Evolutionary conservation across 2,797 vertebrate species (phyloP).

Genomic region (Paramormyrops hopkinsi): DNA sequence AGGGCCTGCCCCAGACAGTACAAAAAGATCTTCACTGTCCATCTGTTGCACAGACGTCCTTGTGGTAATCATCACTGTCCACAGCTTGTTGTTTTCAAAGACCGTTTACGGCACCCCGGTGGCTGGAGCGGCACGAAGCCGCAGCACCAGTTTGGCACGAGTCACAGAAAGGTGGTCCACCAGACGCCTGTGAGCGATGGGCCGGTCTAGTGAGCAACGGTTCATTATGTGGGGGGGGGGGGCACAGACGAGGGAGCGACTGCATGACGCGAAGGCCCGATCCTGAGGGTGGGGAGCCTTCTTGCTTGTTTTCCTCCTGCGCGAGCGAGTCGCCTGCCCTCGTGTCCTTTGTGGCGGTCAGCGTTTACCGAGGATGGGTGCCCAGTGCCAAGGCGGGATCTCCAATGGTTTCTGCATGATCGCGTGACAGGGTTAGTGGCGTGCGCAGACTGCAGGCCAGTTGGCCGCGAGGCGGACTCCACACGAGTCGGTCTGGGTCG

Average conservation of each 20-base stretch:
- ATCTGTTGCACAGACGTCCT: constrained; percentile 47
- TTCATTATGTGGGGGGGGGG: constrained; percentile 28
- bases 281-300: constrained; percentile 18
- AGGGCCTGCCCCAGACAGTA: constrained; percentile 44
- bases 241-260: constrained; percentile 32
- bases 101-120: constrained; percentile 24
- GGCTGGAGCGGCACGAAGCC: constrained; percentile 10
- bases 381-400: background rate
- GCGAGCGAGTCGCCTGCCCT: background rate
- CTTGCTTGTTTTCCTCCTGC: background rate
- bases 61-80: constrained; percentile 47
- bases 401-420: background rate
- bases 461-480: background rate
- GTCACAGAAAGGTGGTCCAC: constrained; percentile 34
- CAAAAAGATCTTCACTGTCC: constrained; percentile 29
- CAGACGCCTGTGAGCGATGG: constrained; percentile 21
- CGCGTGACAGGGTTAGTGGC: background rate
- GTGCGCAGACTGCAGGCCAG: background rate
- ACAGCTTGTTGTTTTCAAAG: constrained; percentile 38
- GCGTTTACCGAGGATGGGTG: background rate
- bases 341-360: background rate
- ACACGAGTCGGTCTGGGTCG: background rate
- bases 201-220: constrained; percentile 28
- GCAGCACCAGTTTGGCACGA: constrained; percentile 30
- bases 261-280: constrained; percentile 40